Evolutionary conservation across 2,797 vertebrate species (phyloP).

Genomic region (Acropternis orthonyx): DNA sequence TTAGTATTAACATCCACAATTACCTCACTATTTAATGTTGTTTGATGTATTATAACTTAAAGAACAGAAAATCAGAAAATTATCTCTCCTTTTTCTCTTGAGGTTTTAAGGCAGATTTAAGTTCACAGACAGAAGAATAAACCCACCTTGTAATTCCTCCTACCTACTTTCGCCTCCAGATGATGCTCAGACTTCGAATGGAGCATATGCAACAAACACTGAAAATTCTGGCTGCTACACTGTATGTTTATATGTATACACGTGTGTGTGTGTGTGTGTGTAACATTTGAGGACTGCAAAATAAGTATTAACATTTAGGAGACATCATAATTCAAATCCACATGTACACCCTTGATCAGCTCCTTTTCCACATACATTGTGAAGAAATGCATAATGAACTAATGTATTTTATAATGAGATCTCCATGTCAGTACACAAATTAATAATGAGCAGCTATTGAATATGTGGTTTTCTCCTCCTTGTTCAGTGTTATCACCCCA

Average conservation of each 20-base stretch:
- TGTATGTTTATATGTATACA: accelerated
- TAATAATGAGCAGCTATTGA: background rate
- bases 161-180: background rate
- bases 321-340: background rate
- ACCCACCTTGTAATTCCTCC: background rate
- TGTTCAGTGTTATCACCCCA: background rate
- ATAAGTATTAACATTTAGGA: background rate
- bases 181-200: background rate
- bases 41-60: background rate
- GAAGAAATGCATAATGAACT: background rate
- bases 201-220: background rate
- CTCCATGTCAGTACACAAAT: background rate
- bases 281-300: background rate
- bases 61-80: background rate
- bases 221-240: background rate
- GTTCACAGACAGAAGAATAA: background rate
- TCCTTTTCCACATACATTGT: background rate
- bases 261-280: too few relatives aligned
- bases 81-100: background rate
- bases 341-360: accelerated
- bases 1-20: background rate
- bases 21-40: background rate
- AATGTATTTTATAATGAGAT: background rate
- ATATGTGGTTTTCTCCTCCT: background rate
- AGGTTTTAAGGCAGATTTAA: background rate